Percentiles rank a stretch among this genome's conserved stretches.
phyloP scores from a whole-genome alignment of 2,888 invertebrate species.

The Drosophila paranaensis region DNA sequence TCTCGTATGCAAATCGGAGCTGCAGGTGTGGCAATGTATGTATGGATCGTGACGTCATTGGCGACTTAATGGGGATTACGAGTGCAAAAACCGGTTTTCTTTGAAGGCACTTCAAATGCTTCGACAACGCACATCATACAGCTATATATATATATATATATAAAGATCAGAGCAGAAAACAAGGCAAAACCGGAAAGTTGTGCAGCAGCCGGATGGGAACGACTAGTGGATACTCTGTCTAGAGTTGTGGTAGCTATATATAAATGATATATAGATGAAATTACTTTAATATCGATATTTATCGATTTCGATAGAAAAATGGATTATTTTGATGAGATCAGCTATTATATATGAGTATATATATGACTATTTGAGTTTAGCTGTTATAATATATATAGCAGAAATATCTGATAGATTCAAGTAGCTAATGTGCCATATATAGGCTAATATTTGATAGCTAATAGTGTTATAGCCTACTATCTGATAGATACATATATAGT shows the following conservation, averaged over 20 bases:
- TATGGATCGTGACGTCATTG: constrained; percentile 43
- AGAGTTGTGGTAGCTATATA: background rate
- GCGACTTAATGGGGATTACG: constrained; percentile 24
- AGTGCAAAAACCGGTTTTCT: constrained; percentile 48
- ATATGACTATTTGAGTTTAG: background rate
- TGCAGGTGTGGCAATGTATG: constrained; percentile 51
- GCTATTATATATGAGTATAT: background rate
- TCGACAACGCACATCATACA: constrained; percentile 36
- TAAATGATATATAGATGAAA: too few relatives aligned
- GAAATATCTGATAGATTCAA: background rate
- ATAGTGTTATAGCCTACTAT: background rate
- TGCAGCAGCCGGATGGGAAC: background rate
- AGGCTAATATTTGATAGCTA: background rate
- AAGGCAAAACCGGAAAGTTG: background rate
- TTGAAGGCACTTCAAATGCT: constrained; percentile 38
- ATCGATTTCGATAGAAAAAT: background rate
- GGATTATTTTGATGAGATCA: too few relatives aligned
- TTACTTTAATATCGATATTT: background rate
- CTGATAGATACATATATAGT: background rate
- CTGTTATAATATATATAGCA: background rate
- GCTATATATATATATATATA: constrained; percentile 42
- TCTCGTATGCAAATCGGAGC: constrained; percentile 42
- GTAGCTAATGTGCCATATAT: background rate
- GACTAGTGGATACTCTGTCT: constrained; percentile 19
- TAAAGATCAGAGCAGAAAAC: constrained; percentile 43